Conservation (phyloP, 2,888 invertebrate species). For the Agrilus biguttatus region DNA sequence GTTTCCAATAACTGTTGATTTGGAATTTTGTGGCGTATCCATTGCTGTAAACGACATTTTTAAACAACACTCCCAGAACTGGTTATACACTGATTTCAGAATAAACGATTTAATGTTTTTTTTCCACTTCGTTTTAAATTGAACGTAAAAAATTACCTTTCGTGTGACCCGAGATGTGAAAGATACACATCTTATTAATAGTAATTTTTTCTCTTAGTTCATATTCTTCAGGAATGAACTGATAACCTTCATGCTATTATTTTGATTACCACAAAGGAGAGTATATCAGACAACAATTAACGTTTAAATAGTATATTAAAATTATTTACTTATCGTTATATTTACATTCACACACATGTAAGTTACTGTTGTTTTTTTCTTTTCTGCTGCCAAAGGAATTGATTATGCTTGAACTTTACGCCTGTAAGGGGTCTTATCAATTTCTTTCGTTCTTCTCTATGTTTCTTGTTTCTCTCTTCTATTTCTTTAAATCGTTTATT, state of each 20-base stretch:
- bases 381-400: conserved; percentile 9
- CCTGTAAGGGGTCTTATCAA: conserved; percentile 40
- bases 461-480: conserved; percentile 46
- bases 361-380: conserved; percentile 1
- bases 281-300: background rate
- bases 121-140: too few species aligned
- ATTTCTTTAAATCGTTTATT: conserved; percentile 39
- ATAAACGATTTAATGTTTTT: too few species aligned
- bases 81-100: too few species aligned
- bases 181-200: too few species aligned
- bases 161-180: too few species aligned
- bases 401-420: conserved; percentile 14
- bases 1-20: too few species aligned
- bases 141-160: too few species aligned
- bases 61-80: too few species aligned
- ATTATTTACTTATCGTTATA: background rate
- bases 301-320: background rate
- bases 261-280: background rate
- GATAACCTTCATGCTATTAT: conserved; percentile 26
- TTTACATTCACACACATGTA: too few species aligned
- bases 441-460: conserved; percentile 54
- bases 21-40: too few species aligned
- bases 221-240: conserved; percentile 20
- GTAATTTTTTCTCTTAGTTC: too few species aligned
- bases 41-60: too few species aligned